phyloP scores from a whole-genome alignment of 2,113 vertebrate species.

The Catharus fuscescens region DNA sequence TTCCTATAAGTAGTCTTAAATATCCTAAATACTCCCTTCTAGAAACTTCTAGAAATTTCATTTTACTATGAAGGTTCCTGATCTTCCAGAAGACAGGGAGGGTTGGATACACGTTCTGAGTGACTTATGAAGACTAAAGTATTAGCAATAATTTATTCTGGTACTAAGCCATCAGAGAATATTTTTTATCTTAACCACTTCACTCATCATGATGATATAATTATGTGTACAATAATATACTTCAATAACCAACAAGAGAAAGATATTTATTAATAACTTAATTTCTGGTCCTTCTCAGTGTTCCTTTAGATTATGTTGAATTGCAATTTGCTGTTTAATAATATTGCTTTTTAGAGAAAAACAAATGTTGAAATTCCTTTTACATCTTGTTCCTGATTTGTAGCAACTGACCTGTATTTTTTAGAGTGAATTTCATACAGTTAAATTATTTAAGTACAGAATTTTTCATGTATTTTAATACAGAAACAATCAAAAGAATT shows the following conservation, averaged over 20 bases:
- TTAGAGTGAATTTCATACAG: not conserved
- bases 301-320: not conserved
- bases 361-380: not conserved
- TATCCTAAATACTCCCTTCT: not conserved
- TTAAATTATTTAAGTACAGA: not conserved
- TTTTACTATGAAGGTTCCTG: not conserved
- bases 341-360: slow-evolving; percentile 6
- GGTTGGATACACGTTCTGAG: not conserved
- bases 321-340: not conserved
- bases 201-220: not conserved
- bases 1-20: not conserved
- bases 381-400: not conserved
- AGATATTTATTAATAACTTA: not conserved
- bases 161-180: not conserved
- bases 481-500: not conserved
- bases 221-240: not conserved
- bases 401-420: not conserved
- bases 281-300: not conserved
- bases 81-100: not conserved
- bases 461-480: not conserved
- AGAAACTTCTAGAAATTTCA: not conserved
- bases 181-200: slow-evolving; percentile 8
- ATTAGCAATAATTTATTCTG: not conserved
- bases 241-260: not conserved
- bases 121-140: not conserved